These are phyloP conservation scores for Pygocentrus nattereri DNA, from an alignment of 2,797 vertebrate genomes.

Conservation along the genomic window DNA sequence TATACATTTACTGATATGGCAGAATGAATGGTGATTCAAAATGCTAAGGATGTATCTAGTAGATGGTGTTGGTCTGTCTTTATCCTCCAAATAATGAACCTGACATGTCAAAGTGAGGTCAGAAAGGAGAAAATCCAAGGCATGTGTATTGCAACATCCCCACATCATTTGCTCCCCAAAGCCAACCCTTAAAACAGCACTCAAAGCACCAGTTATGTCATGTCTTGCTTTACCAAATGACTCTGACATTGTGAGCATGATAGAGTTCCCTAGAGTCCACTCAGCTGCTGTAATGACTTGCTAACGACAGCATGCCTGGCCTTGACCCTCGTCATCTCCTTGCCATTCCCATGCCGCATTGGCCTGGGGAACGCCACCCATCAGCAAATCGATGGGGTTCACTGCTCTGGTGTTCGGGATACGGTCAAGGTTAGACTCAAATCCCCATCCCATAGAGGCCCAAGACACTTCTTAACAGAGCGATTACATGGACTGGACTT, in stretches of 20 bases:
- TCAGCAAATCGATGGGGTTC: conserved; percentile 33
- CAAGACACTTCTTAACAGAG: conserved; percentile 19
- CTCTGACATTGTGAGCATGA: not conserved
- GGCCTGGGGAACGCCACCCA: not conserved
- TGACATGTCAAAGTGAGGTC: not conserved
- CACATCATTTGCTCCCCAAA: not conserved
- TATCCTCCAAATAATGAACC: not conserved
- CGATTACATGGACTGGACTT: conserved; percentile 11
- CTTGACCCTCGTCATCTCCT: conserved; percentile 10
- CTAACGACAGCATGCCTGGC: conserved; percentile 1
- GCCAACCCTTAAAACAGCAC: not conserved
- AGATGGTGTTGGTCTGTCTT: too few relatives aligned
- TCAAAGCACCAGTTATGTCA: not conserved
- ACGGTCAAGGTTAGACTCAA: conserved; percentile 28
- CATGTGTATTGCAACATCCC: too few relatives aligned
- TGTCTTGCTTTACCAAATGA: not conserved
- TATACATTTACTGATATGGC: too few relatives aligned
- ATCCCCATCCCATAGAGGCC: conserved; percentile 3
- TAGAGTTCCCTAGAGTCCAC: not conserved
- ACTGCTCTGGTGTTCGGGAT: conserved; percentile 23
- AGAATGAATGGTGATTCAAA: too few relatives aligned
- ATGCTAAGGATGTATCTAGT: too few relatives aligned
- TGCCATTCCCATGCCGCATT: not conserved
- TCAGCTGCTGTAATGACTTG: not conserved
- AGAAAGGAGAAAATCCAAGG: too few relatives aligned